Evolutionary conservation across 2,797 vertebrate genomes (phyloP), one percentile per base, ranked within the genome.

Genomic region (Chiropotes sagulatus): DNA sequence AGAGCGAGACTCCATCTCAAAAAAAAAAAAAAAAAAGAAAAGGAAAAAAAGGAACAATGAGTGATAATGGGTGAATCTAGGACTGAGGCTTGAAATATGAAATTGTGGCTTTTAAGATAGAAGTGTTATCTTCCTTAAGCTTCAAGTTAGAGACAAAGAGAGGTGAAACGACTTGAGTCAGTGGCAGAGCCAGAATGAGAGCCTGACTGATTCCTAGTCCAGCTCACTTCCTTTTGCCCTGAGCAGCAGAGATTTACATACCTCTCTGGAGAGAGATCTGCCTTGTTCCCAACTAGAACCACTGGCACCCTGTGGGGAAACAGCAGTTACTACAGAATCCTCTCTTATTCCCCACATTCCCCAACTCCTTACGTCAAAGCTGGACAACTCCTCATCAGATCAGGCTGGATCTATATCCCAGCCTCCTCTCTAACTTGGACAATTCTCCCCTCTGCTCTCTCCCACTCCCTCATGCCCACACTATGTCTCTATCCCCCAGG

Each of bases 281-380:
- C 99, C 99, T 99, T 99, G 98, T 99, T 99, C 88, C 99, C 99
- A 97, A 99, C 99, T 96, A 99, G 99, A 98, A 99, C 99, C 97
- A 99, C 99, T 1, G 99, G 99, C 96, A 99, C 98, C 96, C 99
- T 99, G 96, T 30, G 48, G 98, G 98, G 54, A 85, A 86, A 94
- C 3, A 91, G 61, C 30, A 95, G 14, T 91, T 79, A 95, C 54
- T 78, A 24, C 30, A 52, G 70, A 76, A 82, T 46, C 17, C 13
- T 33, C 52, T 64, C 36, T 73, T 48, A 9, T 15, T 73, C 39
- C 72, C n/a, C 20, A 15, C 11, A 48, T 64, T 92, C 14, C 48
- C 87, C 79, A 88, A 46, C 46, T 30, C 57, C 72, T 54, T 88
- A 46, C 7, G 3, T 79, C 78, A 83, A 48, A 41, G 28, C 75